Evolutionary conservation across 1,140 invertebrate genomes (phyloP), one percentile per base, ranked within the genome.

Genomic region (Venustaconcha ellipsiformis): DNA sequence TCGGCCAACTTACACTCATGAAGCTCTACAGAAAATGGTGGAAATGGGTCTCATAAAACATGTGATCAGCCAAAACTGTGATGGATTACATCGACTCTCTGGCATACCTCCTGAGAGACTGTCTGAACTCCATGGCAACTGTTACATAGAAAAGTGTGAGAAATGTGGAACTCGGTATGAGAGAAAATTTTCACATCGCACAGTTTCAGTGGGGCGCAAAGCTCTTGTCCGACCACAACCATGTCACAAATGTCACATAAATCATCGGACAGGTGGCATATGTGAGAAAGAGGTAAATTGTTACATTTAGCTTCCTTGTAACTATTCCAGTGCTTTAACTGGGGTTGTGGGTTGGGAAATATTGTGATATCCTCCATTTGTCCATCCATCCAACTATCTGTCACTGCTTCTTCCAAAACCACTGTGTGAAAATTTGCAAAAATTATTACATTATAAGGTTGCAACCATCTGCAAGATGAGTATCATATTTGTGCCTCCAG

Each of bases 71-170:
- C 84, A 97, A 90, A 97, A 97, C 90, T 96, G 95, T 90, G 96
- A 97, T 91, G 96, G 96, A 13, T 91, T 97, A 63, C 96, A 97
- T 91, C 88, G 97, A 64, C 92, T 96, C 59, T 95, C 95, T 79
- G 96, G 96, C 6, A 90, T 97, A 76, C 95, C 95, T 15, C 92
- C 93, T 78, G 92, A 92, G 30, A 93, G 93, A 4, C 87, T 96
- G 1, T 95, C 94, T 0, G 95, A 96, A 90, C 93, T 97, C 62
- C 96, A 97, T 88, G 96, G 85, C 6, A 87, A 87, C 59, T 62
- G 70, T 14, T 87, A 82, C 90, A 92, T 95, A 63, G 96, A 98
- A 89, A 94, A 97, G 86, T 99, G 97, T 89, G 94, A 94, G 85
- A 93, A 94, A 82, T 99, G 97, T 91, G 92, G 94, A 12, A 77